phyloP scores from a whole-genome alignment of 2,888 invertebrate genomes.

The Alviniconcha strummeri region DNA sequence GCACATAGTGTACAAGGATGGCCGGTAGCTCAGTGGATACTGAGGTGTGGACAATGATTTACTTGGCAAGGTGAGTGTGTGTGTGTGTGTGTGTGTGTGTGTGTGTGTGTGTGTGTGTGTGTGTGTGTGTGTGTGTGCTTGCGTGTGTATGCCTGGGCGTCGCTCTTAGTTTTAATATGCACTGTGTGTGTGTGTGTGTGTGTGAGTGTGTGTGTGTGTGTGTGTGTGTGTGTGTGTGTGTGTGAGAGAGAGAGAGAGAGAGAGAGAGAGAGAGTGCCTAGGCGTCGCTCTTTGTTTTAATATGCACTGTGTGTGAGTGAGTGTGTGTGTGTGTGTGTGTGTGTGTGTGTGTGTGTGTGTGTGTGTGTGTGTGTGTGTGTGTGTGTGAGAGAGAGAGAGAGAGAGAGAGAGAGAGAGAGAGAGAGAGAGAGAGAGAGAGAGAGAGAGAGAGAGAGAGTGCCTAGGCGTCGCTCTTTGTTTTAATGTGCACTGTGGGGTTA shows the following conservation, averaged over 20 bases:
- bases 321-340: slow-evolving; percentile 1
- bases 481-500: neutral
- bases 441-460: slow-evolving; percentile 16
- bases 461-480: neutral
- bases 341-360: slow-evolving; percentile 1
- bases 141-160: neutral
- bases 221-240: neutral
- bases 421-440: slow-evolving; percentile 19
- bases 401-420: slow-evolving; percentile 26
- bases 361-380: neutral
- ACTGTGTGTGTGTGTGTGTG: neutral
- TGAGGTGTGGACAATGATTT: neutral
- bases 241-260: neutral
- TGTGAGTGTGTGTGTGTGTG: neutral
- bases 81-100: neutral
- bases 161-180: neutral
- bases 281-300: neutral
- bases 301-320: neutral
- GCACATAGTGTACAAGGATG: slow-evolving; percentile 55
- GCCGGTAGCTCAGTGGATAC: neutral
- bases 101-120: neutral
- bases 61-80: neutral
- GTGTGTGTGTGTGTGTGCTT: neutral
- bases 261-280: too few relatives aligned
- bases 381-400: slow-evolving; percentile 10